phyloP scores from a whole-genome alignment of 2,113 vertebrate genomes.

The Kobus ellipsiprymnus region DNA sequence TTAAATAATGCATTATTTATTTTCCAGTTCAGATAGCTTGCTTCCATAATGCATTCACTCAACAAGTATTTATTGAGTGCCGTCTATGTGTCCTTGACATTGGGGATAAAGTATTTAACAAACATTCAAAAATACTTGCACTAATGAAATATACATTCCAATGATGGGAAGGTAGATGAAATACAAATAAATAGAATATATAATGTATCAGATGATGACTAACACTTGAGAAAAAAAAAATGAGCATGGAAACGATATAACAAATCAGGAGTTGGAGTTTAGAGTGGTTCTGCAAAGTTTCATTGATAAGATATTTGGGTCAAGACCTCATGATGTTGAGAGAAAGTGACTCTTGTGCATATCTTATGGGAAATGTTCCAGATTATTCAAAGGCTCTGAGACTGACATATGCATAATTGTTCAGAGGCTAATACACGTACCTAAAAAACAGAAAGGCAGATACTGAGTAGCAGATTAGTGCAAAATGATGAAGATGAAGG shows the following conservation, averaged over 20 bases:
- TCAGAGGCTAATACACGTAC: background rate
- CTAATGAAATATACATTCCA: background rate
- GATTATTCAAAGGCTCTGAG: background rate
- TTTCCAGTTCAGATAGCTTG: background rate
- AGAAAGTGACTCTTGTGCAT: background rate
- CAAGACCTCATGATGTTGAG: background rate
- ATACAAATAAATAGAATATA: background rate
- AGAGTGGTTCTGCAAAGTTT: background rate
- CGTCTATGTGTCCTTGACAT: background rate
- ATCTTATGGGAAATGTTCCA: background rate
- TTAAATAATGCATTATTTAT: background rate
- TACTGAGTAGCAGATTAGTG: background rate
- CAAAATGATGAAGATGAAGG: background rate
- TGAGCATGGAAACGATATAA: background rate
- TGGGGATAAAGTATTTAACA: background rate
- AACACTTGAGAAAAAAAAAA: background rate
- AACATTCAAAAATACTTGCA: background rate
- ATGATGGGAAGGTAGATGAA: background rate
- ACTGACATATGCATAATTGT: background rate
- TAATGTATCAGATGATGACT: background rate
- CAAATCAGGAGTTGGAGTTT: background rate
- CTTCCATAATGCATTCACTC: background rate
- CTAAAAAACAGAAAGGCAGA: background rate
- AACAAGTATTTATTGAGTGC: background rate
- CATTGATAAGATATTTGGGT: background rate